These are phyloP conservation scores for Archivesica marissinica DNA, from an alignment of 1,140 invertebrate species.

Conservation along the genomic window DNA sequence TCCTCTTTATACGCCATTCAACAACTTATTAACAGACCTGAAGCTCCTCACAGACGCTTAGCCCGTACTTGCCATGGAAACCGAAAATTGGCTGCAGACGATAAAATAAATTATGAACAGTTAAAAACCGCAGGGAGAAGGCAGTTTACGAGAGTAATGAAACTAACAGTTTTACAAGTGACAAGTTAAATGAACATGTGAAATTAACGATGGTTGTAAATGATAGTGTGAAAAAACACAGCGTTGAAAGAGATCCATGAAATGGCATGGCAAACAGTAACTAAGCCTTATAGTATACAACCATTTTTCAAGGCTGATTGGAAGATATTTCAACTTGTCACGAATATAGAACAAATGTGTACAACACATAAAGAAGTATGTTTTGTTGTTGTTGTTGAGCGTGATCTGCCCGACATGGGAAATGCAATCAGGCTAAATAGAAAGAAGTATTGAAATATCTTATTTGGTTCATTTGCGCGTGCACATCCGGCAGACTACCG, in stretches of 20 bases:
- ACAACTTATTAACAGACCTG: conserved; percentile 9
- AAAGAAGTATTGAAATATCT: too few species aligned
- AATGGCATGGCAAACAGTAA: conserved; percentile 30
- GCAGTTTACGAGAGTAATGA: conserved; percentile 61
- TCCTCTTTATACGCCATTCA: conserved; percentile 27
- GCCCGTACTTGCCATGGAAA: conserved; percentile 9
- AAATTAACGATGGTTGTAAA: conserved; percentile 58
- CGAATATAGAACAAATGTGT: too few species aligned
- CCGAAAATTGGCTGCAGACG: conserved; percentile 35
- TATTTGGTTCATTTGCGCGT: too few species aligned
- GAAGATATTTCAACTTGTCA: background rate
- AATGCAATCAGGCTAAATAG: too few species aligned
- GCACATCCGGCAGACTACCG: too few species aligned
- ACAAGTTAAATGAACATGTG: conserved; percentile 65
- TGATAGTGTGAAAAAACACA: conserved; percentile 51
- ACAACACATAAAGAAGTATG: too few species aligned
- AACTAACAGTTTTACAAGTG: conserved; percentile 64
- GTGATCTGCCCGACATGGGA: too few species aligned
- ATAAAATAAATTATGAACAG: conserved; percentile 64
- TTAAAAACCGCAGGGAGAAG: conserved; percentile 44
- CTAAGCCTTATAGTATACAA: background rate
- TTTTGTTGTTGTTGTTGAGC: too few species aligned
- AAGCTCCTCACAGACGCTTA: background rate
- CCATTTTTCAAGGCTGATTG: conserved; percentile 2
- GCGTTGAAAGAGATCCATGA: conserved; percentile 47